Evolutionary conservation across 2,797 vertebrate genomes (phyloP), one percentile per base, ranked within the genome.

Genomic region (Rhyacichthys aspro): DNA sequence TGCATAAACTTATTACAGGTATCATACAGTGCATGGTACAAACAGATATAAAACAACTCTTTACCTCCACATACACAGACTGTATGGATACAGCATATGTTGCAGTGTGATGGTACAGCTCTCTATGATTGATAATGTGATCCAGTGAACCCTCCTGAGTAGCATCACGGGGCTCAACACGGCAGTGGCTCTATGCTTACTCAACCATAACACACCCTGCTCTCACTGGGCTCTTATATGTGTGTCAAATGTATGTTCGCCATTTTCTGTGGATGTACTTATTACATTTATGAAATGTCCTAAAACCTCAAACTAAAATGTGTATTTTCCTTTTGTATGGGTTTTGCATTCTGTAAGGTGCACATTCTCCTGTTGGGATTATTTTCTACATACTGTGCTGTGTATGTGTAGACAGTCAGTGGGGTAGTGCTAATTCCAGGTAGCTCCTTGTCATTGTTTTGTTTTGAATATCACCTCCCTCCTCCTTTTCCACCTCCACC

Each of bases 101-200:
- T 42, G 11, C 52, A 28, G 64, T 78, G 67, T 80, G 74, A 78
- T 72, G 63, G 69, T 74, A 62, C 52, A 62, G 66, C 39, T 46
- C 62, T 66, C 66, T 72, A 74, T 90, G 90, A 92, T 86, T 90
- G 90, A 90, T 90, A 89, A 86, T 83, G 82, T 89, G 87, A 90
- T 88, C 83, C 76, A 75, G 77, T 82, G 84, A 90, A 90, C 86
- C 83, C 82, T 86, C 81, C 72, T 79, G 78, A 87, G 85, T 70
- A 73, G 77, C 59, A 14, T 63, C 37, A 15, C 44, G 14, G 61
- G 76, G 70, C 84, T 84, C 77, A 76, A 73, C 76, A 79, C 77
- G 75, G 67, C 75, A 69, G 67, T 72, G 70, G 72, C 59, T 79
- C 71, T 65, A 59, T 84, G 79, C 84, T 88, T 83, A 86, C 80